phyloP scores from a whole-genome alignment of 1,140 invertebrate species.

The Proctacanthus coquilletti region DNA sequence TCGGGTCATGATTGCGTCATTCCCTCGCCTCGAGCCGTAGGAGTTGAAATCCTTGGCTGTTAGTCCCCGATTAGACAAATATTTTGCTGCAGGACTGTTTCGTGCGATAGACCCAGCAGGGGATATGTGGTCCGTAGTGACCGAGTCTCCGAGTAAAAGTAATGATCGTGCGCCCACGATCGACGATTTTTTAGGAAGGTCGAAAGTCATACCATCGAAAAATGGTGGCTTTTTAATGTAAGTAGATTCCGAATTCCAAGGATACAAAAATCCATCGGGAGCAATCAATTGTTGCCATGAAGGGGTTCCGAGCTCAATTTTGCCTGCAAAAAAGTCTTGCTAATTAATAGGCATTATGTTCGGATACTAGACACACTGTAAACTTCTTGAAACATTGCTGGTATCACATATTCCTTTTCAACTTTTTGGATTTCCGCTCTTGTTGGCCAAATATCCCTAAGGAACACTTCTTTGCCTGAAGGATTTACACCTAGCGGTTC shows the following conservation, averaged over 20 bases:
- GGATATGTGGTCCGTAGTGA: constrained; percentile 97
- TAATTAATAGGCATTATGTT: constrained; percentile 2
- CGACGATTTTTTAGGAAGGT: constrained; percentile 37
- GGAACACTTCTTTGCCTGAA: constrained; percentile 62
- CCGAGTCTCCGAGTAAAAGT: constrained; percentile 81
- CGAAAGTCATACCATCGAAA: constrained; percentile 70
- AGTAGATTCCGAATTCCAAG: constrained; percentile 81
- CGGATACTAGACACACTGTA: constrained; percentile 17
- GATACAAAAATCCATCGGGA: constrained; percentile 71
- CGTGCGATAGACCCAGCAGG: constrained; percentile 94
- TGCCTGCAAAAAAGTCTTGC: constrained; percentile 29
- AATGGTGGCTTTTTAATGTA: constrained; percentile 98
- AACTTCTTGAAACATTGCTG: constrained; percentile 94
- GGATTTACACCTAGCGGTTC: constrained; percentile 58
- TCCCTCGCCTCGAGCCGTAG: constrained; percentile 86
- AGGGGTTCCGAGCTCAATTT: constrained; percentile 69
- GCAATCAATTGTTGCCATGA: constrained; percentile 75
- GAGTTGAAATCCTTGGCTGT: constrained; percentile 94
- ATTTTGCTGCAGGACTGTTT: constrained; percentile 86
- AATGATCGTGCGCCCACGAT: constrained; percentile 59
- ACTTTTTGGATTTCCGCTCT: constrained; percentile 79
- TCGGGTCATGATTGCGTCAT: constrained; percentile 91
- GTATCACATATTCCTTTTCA: constrained; percentile 81
- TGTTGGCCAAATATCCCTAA: constrained; percentile 91
- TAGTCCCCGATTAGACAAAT: constrained; percentile 61